Percentiles rank a stretch among this genome's conserved stretches.
Conservation (phyloP, 2,888 invertebrate species). For the Cecidostiba fungosa region DNA sequence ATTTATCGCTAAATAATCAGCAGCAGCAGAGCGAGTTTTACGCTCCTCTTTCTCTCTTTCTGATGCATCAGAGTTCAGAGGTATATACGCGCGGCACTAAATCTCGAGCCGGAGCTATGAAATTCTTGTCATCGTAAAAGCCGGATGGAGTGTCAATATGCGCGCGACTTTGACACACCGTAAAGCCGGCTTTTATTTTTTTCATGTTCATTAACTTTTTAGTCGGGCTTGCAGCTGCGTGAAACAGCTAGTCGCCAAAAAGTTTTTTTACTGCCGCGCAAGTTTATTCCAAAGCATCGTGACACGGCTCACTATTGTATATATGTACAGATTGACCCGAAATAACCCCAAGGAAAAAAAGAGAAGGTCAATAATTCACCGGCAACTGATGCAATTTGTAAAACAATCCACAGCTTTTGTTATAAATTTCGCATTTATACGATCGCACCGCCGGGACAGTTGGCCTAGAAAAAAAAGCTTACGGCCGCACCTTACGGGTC, state of each 20-base stretch:
- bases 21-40: conserved; percentile 33
- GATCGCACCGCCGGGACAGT: too few relatives aligned
- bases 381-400: neutral
- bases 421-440: too few relatives aligned
- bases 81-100: neutral
- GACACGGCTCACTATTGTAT: too few relatives aligned
- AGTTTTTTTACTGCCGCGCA: too few relatives aligned
- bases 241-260: too few relatives aligned
- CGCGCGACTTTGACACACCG: conserved; percentile 29
- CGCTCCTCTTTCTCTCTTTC: neutral
- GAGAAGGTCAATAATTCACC: too few relatives aligned
- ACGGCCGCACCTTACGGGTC: conserved; percentile 27
- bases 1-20: conserved; percentile 25
- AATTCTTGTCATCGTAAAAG: conserved; percentile 49
- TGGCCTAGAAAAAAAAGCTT: conserved; percentile 18
- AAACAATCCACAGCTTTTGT: too few relatives aligned
- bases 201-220: too few relatives aligned
- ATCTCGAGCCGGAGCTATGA: conserved; percentile 23
- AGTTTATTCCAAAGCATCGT: too few relatives aligned
- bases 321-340: too few relatives aligned
- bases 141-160: conserved; percentile 38
- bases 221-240: too few relatives aligned
- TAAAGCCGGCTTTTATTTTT: conserved; percentile 23
- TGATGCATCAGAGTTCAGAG: neutral
- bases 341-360: too few relatives aligned